Percentiles rank a stretch among this genome's conserved stretches.
phyloP scores from a whole-genome alignment of 2,113 vertebrate genomes.

The Willisornis vidua region DNA sequence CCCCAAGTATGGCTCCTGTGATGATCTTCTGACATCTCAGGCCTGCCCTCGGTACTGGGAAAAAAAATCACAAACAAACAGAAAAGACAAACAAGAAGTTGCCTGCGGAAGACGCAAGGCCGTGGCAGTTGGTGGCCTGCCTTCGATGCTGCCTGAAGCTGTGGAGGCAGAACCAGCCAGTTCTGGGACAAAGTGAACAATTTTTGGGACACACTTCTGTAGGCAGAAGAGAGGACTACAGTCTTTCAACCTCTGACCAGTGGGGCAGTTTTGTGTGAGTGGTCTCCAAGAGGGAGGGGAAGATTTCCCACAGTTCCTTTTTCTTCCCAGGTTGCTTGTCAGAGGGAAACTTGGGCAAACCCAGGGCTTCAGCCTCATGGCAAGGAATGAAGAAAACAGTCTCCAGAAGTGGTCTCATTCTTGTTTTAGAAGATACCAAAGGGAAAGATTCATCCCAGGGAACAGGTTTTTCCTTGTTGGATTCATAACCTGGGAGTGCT shows the following conservation, averaged over 20 bases:
- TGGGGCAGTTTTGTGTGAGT: background rate
- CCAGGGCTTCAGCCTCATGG: background rate
- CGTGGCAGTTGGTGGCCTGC: rapidly evolving
- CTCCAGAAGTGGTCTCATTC: background rate
- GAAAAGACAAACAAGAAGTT: background rate
- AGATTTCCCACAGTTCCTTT: background rate
- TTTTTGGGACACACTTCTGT: background rate
- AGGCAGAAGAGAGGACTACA: background rate
- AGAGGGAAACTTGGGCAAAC: rapidly evolving
- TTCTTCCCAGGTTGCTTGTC: rapidly evolving
- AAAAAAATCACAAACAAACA: background rate
- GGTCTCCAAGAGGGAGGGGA: background rate
- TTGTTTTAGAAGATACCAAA: background rate
- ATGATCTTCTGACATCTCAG: background rate
- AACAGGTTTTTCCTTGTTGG: background rate
- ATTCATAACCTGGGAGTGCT: background rate
- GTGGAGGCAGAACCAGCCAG: rapidly evolving
- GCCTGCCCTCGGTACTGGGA: background rate
- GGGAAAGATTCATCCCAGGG: background rate
- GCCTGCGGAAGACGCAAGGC: background rate
- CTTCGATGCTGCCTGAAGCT: background rate
- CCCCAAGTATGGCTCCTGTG: background rate
- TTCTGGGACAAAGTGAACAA: background rate
- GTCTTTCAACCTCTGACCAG: background rate
- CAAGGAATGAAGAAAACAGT: background rate